Conservation (phyloP, 2,797 vertebrate species). For the Huso huso region DNA sequence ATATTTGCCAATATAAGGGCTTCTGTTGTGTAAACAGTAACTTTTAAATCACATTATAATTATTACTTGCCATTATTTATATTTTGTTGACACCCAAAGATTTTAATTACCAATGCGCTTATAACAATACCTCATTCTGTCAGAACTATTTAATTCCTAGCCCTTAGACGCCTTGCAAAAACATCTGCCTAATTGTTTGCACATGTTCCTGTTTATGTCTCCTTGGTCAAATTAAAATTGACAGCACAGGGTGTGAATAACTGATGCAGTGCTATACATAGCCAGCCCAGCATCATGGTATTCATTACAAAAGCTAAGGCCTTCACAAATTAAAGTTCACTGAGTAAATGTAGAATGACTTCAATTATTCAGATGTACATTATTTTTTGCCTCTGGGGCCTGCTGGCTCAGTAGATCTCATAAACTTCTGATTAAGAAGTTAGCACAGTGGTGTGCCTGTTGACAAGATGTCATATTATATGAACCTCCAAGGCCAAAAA, state of each 20-base stretch:
- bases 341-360: constrained; percentile 3
- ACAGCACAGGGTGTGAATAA: constrained; percentile 2
- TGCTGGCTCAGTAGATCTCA: background rate
- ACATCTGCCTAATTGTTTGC: constrained; percentile 13
- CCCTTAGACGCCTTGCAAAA: constrained; percentile 1
- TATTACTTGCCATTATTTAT: background rate
- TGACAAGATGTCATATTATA: constrained; percentile 3
- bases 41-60: background rate
- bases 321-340: background rate
- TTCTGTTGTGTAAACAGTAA: no score
- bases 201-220: constrained; percentile 1
- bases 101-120: constrained; percentile 2
- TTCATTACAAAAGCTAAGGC: background rate
- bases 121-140: constrained; percentile 3
- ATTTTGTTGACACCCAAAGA: background rate
- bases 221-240: background rate
- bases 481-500: background rate
- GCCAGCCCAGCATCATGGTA: background rate
- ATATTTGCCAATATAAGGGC: no score
- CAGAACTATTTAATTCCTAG: constrained; percentile 3
- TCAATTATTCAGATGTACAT: no score
- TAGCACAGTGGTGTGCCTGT: background rate
- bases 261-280: background rate
- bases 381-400: constrained; percentile 5
- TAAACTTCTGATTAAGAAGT: constrained; percentile 13